Percentiles rank a stretch among this genome's conserved stretches.
Conservation (phyloP, 1,140 invertebrate species). For the Steinernema khuongi region DNA sequence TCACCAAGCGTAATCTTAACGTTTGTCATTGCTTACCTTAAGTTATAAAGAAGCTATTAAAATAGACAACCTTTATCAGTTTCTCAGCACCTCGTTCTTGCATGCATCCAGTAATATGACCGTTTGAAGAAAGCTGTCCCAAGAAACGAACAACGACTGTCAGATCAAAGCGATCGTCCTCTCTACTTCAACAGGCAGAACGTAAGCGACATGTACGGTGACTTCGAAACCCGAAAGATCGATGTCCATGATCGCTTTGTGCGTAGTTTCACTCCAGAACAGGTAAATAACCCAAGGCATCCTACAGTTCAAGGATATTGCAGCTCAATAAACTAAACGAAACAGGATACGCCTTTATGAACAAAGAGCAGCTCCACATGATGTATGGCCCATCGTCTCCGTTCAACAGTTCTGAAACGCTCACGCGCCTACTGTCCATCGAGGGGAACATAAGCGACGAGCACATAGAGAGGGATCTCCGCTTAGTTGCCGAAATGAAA, state of each 20-base stretch:
- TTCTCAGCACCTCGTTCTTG: too few relatives aligned
- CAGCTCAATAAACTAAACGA: background rate
- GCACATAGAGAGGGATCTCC: background rate
- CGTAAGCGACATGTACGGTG: constrained; percentile 42
- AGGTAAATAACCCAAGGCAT: constrained; percentile 8
- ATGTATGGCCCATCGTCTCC: background rate
- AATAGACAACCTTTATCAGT: too few relatives aligned
- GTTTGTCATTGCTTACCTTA: too few relatives aligned
- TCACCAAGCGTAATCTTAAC: too few relatives aligned
- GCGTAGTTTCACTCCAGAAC: constrained; percentile 20
- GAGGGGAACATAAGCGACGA: background rate
- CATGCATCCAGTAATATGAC: too few relatives aligned
- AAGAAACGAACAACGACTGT: background rate
- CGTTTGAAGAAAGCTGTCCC: too few relatives aligned
- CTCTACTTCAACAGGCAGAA: constrained; percentile 42
- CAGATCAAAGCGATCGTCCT: background rate
- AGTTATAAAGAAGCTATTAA: too few relatives aligned
- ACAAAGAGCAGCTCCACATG: background rate
- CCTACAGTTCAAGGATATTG: background rate
- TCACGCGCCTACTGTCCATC: background rate
- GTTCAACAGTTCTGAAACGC: background rate
- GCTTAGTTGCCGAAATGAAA: background rate
- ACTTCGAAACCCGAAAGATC: constrained; percentile 32
- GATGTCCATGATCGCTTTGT: constrained; percentile 29
- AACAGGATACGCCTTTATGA: constrained; percentile 1